A percentile compares a stretch with the other conserved stretches of the same genome.
These are phyloP conservation scores for Lamellibrachia columna DNA, from an alignment of 2,888 invertebrate species.

Conservation along the genomic window DNA sequence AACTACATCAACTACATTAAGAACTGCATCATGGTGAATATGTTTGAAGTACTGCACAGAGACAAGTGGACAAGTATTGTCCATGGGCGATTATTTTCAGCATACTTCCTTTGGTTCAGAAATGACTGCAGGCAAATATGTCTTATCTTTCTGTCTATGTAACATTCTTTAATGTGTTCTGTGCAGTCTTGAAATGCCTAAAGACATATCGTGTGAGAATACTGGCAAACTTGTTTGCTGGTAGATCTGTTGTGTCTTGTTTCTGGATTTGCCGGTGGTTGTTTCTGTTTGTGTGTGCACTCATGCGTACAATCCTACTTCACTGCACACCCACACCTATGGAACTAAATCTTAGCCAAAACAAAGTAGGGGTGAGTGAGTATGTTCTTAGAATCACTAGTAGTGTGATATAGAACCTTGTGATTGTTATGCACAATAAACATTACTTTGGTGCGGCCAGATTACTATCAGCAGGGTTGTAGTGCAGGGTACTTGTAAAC, in stretches of 20 bases:
- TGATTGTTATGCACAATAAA: not conserved
- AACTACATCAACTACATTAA: not conserved
- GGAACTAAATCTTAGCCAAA: not conserved
- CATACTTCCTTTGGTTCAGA: not conserved
- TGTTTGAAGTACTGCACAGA: not conserved
- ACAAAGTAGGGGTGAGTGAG: not conserved
- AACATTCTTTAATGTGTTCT: not conserved
- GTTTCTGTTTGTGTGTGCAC: not conserved
- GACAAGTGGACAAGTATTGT: not conserved
- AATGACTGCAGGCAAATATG: not conserved
- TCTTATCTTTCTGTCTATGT: not conserved
- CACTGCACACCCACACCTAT: not conserved
- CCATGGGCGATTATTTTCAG: not conserved
- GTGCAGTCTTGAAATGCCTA: not conserved
- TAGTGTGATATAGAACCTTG: not conserved
- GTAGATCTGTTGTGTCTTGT: not conserved
- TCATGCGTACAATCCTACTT: not conserved
- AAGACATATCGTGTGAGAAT: not conserved
- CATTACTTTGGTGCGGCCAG: not conserved
- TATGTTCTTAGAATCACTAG: not conserved
- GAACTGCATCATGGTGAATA: not conserved
- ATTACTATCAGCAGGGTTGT: not conserved
- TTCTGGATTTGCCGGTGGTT: not conserved
- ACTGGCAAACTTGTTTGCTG: not conserved
- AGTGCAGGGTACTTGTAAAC: not conserved